A percentile compares a stretch with the other conserved stretches of the same genome.
phyloP scores from a whole-genome alignment of 1,140 invertebrate species.

The Brachionus rotundiformis region DNA sequence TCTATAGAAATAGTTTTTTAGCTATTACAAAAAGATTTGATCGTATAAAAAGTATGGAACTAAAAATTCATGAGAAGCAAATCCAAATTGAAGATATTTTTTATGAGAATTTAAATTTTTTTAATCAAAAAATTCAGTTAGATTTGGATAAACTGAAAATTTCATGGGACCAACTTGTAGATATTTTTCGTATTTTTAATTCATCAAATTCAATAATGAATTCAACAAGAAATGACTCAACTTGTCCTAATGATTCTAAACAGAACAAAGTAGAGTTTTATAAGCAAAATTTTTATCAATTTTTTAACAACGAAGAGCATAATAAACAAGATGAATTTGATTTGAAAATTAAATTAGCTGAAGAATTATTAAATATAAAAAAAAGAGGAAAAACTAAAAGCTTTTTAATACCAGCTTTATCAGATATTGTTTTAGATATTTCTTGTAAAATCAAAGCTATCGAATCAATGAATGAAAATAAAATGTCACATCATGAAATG shows the following conservation, averaged over 20 bases:
- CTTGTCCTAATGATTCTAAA: not conserved
- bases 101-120: not conserved
- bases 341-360: not conserved
- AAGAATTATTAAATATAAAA: not conserved
- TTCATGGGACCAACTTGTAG: not conserved
- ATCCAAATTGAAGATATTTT: not conserved
- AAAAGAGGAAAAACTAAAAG: not conserved
- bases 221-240: not conserved
- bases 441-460: not conserved
- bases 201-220: not conserved
- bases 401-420: not conserved
- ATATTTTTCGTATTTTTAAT: not conserved
- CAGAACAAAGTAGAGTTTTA: not conserved
- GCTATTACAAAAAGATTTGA: constrained; percentile 11
- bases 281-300: not conserved
- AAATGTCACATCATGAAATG: not conserved
- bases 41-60: constrained; percentile 5
- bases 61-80: not conserved
- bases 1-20: constrained; percentile 14
- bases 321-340: not conserved
- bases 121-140: constrained; percentile 8
- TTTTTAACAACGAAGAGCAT: not conserved
- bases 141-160: not conserved
- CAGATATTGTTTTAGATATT: not conserved
- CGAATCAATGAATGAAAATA: not conserved